phyloP scores from a whole-genome alignment of 92 coral and sea anemone genomes.

The Porites evermanni region DNA sequence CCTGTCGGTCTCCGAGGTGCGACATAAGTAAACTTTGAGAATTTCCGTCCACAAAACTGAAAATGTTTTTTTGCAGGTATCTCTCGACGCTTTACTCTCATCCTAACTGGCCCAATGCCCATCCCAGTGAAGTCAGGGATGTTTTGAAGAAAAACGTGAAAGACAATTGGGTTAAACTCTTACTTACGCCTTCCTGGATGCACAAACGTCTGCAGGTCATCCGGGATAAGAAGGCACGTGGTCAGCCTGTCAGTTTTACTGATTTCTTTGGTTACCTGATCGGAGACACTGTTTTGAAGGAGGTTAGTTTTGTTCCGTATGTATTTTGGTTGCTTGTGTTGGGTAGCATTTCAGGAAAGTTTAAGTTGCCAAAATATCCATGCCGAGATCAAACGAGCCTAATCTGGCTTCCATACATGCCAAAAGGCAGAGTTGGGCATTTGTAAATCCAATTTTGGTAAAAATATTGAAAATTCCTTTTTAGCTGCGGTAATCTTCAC shows the following conservation, averaged over 20 bases:
- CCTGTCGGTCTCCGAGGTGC: no score
- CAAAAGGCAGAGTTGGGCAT: no score
- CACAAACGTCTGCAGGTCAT: slow-evolving; percentile 34
- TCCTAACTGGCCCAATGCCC: slow-evolving; percentile 60
- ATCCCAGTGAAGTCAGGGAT: slow-evolving; percentile 52
- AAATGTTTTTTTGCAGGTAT: slow-evolving; percentile 48
- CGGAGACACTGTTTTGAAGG: slow-evolving; percentile 69
- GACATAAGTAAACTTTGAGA: no score
- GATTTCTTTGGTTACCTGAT: slow-evolving; percentile 78
- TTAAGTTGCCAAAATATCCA: no score
- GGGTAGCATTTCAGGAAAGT: no score
- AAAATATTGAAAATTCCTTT: no score
- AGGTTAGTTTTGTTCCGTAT: slow-evolving; percentile 27
- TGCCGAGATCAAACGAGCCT: no score
- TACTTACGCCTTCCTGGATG: slow-evolving; percentile 61
- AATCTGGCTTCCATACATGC: no score
- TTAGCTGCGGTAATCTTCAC: no score
- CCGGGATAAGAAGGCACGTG: slow-evolving; percentile 40
- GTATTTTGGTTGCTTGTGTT: background rate
- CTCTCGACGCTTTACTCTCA: slow-evolving; percentile 74
- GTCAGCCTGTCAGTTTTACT: slow-evolving; percentile 81
- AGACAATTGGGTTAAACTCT: background rate
- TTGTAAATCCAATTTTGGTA: no score
- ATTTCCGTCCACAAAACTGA: no score
- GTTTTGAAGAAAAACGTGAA: slow-evolving; percentile 44